phyloP scores from a whole-genome alignment of 2,113 vertebrate genomes.

The Peucedramus taeniatus region DNA sequence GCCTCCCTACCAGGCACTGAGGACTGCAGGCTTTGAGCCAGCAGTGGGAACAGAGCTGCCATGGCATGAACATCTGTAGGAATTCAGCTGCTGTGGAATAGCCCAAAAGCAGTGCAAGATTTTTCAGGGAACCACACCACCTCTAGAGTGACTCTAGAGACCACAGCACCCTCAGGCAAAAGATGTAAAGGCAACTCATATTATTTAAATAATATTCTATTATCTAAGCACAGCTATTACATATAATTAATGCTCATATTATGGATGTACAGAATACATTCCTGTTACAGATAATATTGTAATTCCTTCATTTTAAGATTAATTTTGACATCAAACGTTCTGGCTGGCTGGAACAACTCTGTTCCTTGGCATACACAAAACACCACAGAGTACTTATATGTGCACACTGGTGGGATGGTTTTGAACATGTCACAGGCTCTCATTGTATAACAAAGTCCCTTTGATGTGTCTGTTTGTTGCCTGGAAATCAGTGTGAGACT shows the following conservation, averaged over 20 bases:
- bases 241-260: not conserved
- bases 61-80: accelerated
- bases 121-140: not conserved
- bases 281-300: not conserved
- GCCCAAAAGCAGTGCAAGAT: not conserved
- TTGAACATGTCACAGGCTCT: not conserved
- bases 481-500: not conserved
- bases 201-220: not conserved
- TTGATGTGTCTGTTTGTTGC: constrained; percentile 3
- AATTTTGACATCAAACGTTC: not conserved
- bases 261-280: not conserved
- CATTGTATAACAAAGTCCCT: not conserved
- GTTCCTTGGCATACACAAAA: not conserved
- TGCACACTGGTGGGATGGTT: not conserved
- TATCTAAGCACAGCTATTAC: not conserved
- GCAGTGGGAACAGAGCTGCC: not conserved
- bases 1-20: not conserved
- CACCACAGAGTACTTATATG: not conserved
- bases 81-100: not conserved
- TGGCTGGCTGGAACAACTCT: not conserved
- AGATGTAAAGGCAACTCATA: not conserved
- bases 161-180: not conserved
- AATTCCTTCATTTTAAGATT: not conserved
- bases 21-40: not conserved
- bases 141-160: not conserved